phyloP scores from a whole-genome alignment of 1,140 invertebrate species.

The Thrips palmi region DNA sequence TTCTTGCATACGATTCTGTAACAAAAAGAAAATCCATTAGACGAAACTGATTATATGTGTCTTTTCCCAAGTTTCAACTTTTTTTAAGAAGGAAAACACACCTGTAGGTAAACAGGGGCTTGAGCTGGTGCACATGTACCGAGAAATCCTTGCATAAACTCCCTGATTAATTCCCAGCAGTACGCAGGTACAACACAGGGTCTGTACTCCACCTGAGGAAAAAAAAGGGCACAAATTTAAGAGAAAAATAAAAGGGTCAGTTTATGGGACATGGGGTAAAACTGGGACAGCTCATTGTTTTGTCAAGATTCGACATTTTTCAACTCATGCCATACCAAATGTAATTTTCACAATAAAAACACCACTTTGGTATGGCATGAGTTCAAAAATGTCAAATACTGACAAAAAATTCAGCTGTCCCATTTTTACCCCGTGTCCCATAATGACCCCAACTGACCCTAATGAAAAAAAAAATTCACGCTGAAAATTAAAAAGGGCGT shows the following conservation, averaged over 20 bases:
- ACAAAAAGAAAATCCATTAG: constrained; percentile 1
- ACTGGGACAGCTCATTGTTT: too few species aligned
- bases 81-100: constrained; percentile 3
- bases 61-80: background rate
- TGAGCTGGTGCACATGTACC: constrained; percentile 50
- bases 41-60: background rate
- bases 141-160: constrained; percentile 82
- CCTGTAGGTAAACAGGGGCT: constrained; percentile 39
- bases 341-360: background rate
- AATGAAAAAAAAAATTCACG: background rate
- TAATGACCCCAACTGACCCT: background rate
- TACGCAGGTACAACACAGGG: constrained; percentile 70
- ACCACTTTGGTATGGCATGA: too few species aligned
- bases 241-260: too few species aligned
- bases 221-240: constrained; percentile 8
- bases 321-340: background rate
- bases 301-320: too few species aligned
- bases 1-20: constrained; percentile 49
- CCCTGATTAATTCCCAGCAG: constrained; percentile 82
- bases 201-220: constrained; percentile 67
- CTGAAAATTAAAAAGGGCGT: background rate
- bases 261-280: background rate
- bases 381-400: too few species aligned
- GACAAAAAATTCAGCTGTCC: too few species aligned
- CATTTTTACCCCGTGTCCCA: too few species aligned